Evolutionary conservation across 2,797 vertebrate species (phyloP).

Genomic region (Astyanax mexicanus): DNA sequence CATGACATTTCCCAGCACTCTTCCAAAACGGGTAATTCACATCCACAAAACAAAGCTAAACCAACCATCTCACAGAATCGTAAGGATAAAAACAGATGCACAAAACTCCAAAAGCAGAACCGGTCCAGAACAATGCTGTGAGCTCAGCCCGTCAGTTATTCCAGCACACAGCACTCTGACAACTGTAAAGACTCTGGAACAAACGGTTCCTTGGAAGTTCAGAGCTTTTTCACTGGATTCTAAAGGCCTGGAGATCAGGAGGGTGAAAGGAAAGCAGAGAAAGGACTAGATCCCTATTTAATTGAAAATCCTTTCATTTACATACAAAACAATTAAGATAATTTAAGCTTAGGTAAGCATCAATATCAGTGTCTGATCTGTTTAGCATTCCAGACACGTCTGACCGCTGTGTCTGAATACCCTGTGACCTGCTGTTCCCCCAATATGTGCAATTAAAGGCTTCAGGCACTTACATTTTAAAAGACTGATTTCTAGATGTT

Average conservation of each 20-base stretch:
- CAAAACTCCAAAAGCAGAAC: conserved; percentile 19
- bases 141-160: conserved; percentile 54
- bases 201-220: conserved; percentile 9
- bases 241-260: neutral
- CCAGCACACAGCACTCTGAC: conserved; percentile 58
- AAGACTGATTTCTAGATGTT: neutral
- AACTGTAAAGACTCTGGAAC: conserved; percentile 46
- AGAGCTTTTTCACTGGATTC: conserved; percentile 19
- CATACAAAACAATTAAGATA: conserved; percentile 35
- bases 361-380: conserved; percentile 39
- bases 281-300: neutral
- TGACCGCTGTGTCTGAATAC: conserved; percentile 18
- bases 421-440: conserved; percentile 21
- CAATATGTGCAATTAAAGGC: neutral
- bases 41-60: conserved; percentile 66
- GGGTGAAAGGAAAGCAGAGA: neutral
- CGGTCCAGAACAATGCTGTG: conserved; percentile 5
- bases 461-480: too few relatives aligned
- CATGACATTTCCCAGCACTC: conserved; percentile 36
- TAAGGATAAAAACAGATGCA: conserved; percentile 26
- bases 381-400: conserved; percentile 38
- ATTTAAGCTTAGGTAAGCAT: conserved; percentile 30
- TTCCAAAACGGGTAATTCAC: conserved; percentile 66
- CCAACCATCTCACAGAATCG: conserved; percentile 52
- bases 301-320: conserved; percentile 31